Conservation (phyloP, 2,888 invertebrate genomes). For the Acrobasis repandana region DNA sequence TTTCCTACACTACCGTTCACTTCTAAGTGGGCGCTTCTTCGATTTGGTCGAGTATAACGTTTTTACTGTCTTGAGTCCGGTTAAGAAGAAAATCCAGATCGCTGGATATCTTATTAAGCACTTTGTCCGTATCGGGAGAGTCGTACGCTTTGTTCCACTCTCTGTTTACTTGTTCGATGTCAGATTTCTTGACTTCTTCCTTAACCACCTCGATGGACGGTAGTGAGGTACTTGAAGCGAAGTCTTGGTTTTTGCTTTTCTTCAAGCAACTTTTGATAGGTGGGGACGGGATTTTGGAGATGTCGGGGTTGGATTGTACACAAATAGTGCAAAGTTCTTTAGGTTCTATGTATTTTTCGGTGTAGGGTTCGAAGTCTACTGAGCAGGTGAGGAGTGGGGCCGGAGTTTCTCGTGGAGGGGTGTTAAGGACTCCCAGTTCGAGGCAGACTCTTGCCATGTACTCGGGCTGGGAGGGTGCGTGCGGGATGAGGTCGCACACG, state of each 20-base stretch:
- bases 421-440: slow-evolving; percentile 73
- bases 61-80: slow-evolving; percentile 74
- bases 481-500: slow-evolving; percentile 72
- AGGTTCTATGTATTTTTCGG: slow-evolving; percentile 54
- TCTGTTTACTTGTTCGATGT: slow-evolving; percentile 65
- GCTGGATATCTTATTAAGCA: slow-evolving; percentile 91
- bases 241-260: slow-evolving; percentile 55
- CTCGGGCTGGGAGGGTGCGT: slow-evolving; percentile 45
- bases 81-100: slow-evolving; percentile 92
- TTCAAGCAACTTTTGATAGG: slow-evolving; percentile 77
- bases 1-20: slow-evolving; percentile 23
- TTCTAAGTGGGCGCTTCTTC: slow-evolving; percentile 71
- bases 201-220: slow-evolving; percentile 62
- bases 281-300: slow-evolving; percentile 63
- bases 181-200: slow-evolving; percentile 56
- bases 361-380: slow-evolving; percentile 64
- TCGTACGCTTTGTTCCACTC: slow-evolving; percentile 69
- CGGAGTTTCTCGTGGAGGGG: slow-evolving; percentile 45
- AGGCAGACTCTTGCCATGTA: slow-evolving; percentile 80
- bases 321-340: slow-evolving; percentile 70
- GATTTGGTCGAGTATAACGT: slow-evolving; percentile 54
- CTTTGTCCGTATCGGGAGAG: slow-evolving; percentile 80
- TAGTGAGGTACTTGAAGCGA: slow-evolving; percentile 61
- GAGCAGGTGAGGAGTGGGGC: slow-evolving; percentile 59
- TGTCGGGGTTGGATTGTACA: slow-evolving; percentile 68